Percentiles rank a stretch among this genome's conserved stretches.
Evolutionary conservation across 2,113 vertebrate species (phyloP).

Genomic region (Colaptes auratus): DNA sequence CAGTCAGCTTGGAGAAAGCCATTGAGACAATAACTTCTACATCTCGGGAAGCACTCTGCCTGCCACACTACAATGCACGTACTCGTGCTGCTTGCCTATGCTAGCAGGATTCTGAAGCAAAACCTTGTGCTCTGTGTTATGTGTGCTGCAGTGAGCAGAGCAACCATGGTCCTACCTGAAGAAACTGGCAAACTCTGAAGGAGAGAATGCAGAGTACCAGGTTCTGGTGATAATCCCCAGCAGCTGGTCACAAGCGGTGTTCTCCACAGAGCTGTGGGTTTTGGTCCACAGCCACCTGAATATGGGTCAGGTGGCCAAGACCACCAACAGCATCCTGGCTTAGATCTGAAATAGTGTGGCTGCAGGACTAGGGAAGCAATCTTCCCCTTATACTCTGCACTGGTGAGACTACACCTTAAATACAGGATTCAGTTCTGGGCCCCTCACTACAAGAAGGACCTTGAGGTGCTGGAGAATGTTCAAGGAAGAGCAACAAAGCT

Average conservation of each 20-base stretch:
- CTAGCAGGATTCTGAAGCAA: neutral
- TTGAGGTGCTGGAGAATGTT: too few species aligned
- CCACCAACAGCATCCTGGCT: too few species aligned
- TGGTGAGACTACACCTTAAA: too few species aligned
- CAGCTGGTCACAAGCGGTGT: neutral
- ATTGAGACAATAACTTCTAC: neutral
- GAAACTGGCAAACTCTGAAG: neutral
- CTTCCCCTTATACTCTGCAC: too few species aligned
- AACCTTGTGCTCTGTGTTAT: neutral
- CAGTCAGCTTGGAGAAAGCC: neutral
- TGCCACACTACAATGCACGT: rapidly evolving
- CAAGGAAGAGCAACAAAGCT: too few species aligned
- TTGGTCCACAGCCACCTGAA: too few species aligned
- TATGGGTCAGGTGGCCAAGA: too few species aligned
- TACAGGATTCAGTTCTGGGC: too few species aligned
- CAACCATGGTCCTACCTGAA: neutral
- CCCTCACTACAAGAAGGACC: too few species aligned
- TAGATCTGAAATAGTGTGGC: too few species aligned
- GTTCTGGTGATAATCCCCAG: neutral
- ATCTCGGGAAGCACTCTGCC: neutral
- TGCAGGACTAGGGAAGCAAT: too few species aligned
- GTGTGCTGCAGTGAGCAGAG: neutral
- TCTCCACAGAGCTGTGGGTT: too few species aligned
- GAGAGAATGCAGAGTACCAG: neutral
- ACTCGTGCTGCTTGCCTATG: rapidly evolving